These are phyloP conservation scores for Sebastes flavidus DNA, from an alignment of 2,797 vertebrate genomes.

Conservation along the genomic window DNA sequence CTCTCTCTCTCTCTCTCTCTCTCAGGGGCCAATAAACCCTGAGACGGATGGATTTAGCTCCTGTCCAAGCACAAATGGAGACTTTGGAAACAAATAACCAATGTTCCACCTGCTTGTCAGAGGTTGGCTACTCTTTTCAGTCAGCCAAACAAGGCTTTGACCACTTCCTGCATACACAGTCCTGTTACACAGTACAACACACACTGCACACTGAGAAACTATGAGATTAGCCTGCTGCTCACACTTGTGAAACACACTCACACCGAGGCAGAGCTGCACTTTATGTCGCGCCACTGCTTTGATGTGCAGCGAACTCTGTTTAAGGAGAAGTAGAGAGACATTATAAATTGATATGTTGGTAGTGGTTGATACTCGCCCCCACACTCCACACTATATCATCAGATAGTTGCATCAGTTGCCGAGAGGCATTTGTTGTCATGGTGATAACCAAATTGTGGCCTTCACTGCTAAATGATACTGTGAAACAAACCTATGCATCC, in stretches of 20 bases:
- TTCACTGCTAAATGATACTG: conserved; percentile 43
- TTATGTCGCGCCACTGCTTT: conserved; percentile 3
- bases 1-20: conserved; percentile 12
- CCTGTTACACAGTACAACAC: not conserved
- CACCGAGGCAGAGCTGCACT: not conserved
- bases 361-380: conserved; percentile 54
- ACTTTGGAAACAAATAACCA: conserved; percentile 6
- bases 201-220: conserved; percentile 1
- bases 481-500: conserved; percentile 25
- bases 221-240: not conserved
- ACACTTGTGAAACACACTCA: not conserved
- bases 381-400: conserved; percentile 31
- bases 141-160: conserved; percentile 21
- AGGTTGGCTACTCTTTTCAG: conserved; percentile 24
- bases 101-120: conserved; percentile 15
- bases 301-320: conserved; percentile 43
- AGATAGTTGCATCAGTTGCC: conserved; percentile 38
- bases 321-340: conserved; percentile 22
- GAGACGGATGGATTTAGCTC: conserved; percentile 25
- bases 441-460: conserved; percentile 66
- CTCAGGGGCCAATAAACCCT: conserved; percentile 17
- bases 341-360: conserved; percentile 55
- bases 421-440: conserved; percentile 73
- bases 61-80: conserved; percentile 12
- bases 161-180: conserved; percentile 44